Evolutionary conservation across 2,113 vertebrate genomes (phyloP), one percentile per base, ranked within the genome.

Genomic region (Ceyx melanurus): DNA sequence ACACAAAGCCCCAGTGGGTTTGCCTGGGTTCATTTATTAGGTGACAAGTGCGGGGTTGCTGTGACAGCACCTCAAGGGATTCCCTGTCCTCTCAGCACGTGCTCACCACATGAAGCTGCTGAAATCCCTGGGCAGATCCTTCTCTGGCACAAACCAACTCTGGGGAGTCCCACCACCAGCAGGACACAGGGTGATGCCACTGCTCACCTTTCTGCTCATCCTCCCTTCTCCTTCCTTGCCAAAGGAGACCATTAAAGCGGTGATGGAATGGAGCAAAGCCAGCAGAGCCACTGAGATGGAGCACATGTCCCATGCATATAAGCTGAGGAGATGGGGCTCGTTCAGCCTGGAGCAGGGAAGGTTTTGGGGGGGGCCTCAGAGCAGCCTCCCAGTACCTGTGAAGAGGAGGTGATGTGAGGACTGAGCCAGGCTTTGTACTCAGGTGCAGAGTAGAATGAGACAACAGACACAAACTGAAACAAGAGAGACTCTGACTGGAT

Each of bases 151-250:
- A 61, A 87, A 54, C 7, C 51, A 65, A 43, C 31, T 42, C 6
- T 10, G 65, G 56, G 19, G 10, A 28, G 13, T n/a, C 54, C 54
- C 50, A 15, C 15, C 10, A 9, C 53, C 50, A 76, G 64, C 54
- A 42, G 50, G 35, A 77, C 0, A 0, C 16, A 35, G 57, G 33
- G 19, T 2, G 5, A 37, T 9, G 45, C 37, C 17, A 8, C 31
- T 86, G 56, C 82, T 90, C 92, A 82, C 66, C 86, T 77, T 68
- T 45, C n/a, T 33, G 58, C 65, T 86, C 1, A 0, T 56, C 31
- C 43, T 84, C 25, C 64, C 33, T 57, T 20, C 46, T 70, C 66
- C 58, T 71, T 45, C 75, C 68, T 88, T n/a, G 66, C 31, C 79
- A 26, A 50, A 43, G 33, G n/a, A 46, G 82, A 58, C 11, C 26